These are phyloP conservation scores for Leptobrachium leishanense DNA, from an alignment of 2,113 vertebrate genomes.

Conservation along the genomic window DNA sequence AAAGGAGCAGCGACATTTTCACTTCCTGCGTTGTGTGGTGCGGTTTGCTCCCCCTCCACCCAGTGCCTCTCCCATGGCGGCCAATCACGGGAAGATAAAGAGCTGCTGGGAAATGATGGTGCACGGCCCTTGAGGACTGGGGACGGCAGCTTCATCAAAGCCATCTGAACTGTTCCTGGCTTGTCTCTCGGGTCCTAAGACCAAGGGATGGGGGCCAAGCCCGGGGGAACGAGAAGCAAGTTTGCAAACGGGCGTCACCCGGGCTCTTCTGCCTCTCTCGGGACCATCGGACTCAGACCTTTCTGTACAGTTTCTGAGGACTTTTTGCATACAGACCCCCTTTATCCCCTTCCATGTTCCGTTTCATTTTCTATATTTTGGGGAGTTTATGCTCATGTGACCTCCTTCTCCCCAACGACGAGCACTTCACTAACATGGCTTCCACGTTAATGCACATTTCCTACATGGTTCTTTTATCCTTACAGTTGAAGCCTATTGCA, in stretches of 20 bases:
- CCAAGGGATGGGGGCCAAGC: constrained; percentile 44
- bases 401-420: constrained; percentile 46
- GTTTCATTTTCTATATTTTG: constrained; percentile 18
- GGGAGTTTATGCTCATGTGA: constrained; percentile 20
- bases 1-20: constrained; percentile 49
- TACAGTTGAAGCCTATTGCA: neutral
- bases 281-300: constrained; percentile 81
- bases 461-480: neutral
- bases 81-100: constrained; percentile 54
- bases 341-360: constrained; percentile 17
- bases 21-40: constrained; percentile 42
- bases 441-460: constrained; percentile 28
- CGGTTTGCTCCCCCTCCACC: constrained; percentile 54
- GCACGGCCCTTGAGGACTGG: constrained; percentile 60
- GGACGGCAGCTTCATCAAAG: constrained; percentile 59
- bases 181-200: constrained; percentile 51
- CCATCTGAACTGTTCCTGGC: constrained; percentile 60
- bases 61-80: constrained; percentile 55
- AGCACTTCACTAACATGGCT: constrained; percentile 33
- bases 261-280: constrained; percentile 75
- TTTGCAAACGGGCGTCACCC: constrained; percentile 53
- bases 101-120: constrained; percentile 51
- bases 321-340: constrained; percentile 66
- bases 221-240: constrained; percentile 48
- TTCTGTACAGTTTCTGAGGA: constrained; percentile 81